Base-by-base conservation (phyloP, 2,888 invertebrate genomes). In the Congeria kusceri region DNA sequence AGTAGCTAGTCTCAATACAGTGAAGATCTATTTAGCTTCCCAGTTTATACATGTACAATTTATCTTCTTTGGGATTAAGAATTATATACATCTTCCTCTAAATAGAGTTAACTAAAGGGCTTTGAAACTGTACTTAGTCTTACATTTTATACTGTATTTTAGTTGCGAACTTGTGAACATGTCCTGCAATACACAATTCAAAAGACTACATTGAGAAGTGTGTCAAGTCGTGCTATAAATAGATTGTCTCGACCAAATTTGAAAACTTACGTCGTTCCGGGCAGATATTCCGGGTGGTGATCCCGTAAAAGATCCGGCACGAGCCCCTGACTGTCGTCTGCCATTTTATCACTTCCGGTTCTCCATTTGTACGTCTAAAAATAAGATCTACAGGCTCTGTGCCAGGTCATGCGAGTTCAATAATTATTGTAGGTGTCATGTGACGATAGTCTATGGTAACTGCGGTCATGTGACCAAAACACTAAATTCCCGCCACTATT, bases 221-320 rank as follows among this genome's bases (percentile, higher is more conserved):
- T 53, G 53, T 53, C 53, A 53, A 53, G 53, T 53, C 25, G 20
- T 53, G 53, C 53, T 53, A 53, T 23, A 53, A 23, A 53, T 53
- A 53, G 53, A 53, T 25, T 53, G 53, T 53, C n/a, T n/a, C 53
- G n/a, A 53, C 20, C 25, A 9, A 53, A 5, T 53, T 15, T 20
- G 20, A 11, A 2, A 4, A 53, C 53, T 53, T 53, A 53, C 53
- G 53, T 20, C 5, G 5, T 23, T 5, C 11, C 53, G 53, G 53
- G 25, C 23, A 25, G 9, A 25, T 53, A 25, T 23, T 25, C 53
- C 4, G 23, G 4, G 25, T 53, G 23, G 4, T 4, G 20, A 9
- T 53, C 53, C 3, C 23, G 3, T 25, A n/a, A 20, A 53, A 7
- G 53, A 9, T 53, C 23, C n/a, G 20, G 18, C 13, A 20, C 53